Conservation (phyloP, 2,888 invertebrate species). For the Caenorhabditis becei region DNA sequence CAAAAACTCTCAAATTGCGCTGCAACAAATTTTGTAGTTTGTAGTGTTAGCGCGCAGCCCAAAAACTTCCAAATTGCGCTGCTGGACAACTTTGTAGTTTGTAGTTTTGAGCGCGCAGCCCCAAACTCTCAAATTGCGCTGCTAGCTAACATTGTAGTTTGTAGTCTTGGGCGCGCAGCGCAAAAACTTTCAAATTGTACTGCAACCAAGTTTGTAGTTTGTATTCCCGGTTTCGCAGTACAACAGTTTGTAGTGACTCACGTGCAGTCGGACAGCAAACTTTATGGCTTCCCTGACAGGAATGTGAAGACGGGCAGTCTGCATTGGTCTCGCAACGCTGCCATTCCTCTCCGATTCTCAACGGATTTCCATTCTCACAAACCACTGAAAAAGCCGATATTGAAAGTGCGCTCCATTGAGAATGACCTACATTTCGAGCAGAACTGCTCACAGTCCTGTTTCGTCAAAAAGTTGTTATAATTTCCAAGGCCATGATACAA, state of each 20-base stretch:
- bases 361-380: constrained; percentile 78
- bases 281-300: constrained; percentile 76
- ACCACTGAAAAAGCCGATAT: constrained; percentile 69
- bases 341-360: constrained; percentile 79
- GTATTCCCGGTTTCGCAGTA: no score
- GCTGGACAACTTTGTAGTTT: no score
- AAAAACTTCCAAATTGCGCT: no score
- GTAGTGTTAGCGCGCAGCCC: no score
- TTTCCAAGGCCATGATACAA: constrained; percentile 79
- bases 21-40: no score
- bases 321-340: constrained; percentile 76
- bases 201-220: no score
- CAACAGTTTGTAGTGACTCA: constrained; percentile 33
- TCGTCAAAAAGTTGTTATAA: constrained; percentile 79
- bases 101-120: no score
- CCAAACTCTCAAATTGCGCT: no score
- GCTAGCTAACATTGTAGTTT: no score
- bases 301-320: constrained; percentile 76
- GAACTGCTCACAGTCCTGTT: constrained; percentile 78
- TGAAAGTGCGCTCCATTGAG: not conserved
- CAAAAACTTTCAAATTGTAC: no score
- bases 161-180: no score
- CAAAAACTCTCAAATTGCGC: no score
- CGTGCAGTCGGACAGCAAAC: constrained; percentile 81
- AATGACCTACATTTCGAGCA: constrained; percentile 74